Conservation (phyloP, 2,888 invertebrate species). For the Sceliomorpha sp. region DNA sequence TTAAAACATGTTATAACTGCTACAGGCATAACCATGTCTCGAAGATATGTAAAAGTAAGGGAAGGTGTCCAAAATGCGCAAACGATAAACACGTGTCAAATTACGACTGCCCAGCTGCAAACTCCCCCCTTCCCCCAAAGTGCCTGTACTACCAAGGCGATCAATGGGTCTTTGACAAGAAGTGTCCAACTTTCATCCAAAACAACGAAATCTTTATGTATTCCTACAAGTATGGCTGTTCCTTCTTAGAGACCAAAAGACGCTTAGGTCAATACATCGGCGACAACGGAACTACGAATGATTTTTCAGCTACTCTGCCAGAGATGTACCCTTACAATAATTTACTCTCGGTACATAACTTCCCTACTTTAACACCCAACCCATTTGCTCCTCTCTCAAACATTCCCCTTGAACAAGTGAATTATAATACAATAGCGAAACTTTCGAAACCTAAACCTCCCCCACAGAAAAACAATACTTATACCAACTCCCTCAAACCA, state of each 20-base stretch:
- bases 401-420: not conserved
- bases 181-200: constrained; percentile 5
- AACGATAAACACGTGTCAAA: not conserved
- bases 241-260: not conserved
- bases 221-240: not conserved
- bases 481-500: too few relatives aligned
- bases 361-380: not conserved
- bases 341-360: not conserved
- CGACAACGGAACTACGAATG: too few relatives aligned
- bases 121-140: not conserved
- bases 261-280: not conserved
- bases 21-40: constrained; percentile 11
- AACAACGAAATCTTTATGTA: not conserved
- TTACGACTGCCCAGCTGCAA: not conserved
- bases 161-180: constrained; percentile 16
- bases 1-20: constrained; percentile 19
- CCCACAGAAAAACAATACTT: not conserved
- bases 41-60: constrained; percentile 15
- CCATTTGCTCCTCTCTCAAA: not conserved
- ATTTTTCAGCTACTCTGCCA: too few relatives aligned
- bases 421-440: not conserved
- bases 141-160: constrained; percentile 11
- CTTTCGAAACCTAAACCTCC: not conserved
- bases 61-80: constrained; percentile 11
- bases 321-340: too few relatives aligned